phyloP scores from a whole-genome alignment of 2,888 invertebrate species.

The Caenorhabditis angaria region DNA sequence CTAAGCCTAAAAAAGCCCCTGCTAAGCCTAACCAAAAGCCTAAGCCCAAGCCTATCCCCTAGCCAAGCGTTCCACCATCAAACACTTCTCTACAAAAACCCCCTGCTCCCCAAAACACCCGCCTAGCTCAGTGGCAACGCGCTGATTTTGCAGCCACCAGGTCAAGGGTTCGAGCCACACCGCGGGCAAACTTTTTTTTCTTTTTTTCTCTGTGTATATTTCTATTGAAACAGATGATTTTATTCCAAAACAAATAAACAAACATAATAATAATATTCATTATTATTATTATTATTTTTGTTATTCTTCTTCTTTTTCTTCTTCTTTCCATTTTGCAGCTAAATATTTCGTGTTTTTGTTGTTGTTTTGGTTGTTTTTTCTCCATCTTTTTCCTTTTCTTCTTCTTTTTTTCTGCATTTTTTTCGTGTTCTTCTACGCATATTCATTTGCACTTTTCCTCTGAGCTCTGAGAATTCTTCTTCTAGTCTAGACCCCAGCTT shows the following conservation, averaged over 20 bases:
- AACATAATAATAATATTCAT: conserved; percentile 1
- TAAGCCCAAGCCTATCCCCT: too few species aligned
- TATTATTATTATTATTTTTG: conserved; percentile 9
- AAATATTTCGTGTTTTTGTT: conserved; percentile 12
- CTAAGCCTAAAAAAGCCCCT: too few species aligned
- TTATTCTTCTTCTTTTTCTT: conserved; percentile 19
- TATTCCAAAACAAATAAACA: neutral
- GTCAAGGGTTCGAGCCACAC: too few species aligned
- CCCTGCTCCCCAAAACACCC: too few species aligned
- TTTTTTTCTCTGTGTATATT: neutral
- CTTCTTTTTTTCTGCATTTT: conserved; percentile 2
- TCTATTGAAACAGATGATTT: neutral
- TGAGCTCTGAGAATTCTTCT: conserved; percentile 1
- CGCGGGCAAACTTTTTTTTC: neutral
- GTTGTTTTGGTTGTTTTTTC: conserved; percentile 27
- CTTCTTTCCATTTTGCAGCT: conserved; percentile 17
- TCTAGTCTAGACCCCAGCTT: too few species aligned
- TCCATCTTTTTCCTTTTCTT: conserved; percentile 9
- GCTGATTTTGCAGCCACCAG: too few species aligned
- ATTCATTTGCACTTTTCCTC: conserved; percentile 9
- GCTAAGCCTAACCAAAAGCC: too few species aligned
- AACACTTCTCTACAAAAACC: too few species aligned
- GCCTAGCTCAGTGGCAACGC: too few species aligned
- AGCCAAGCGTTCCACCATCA: too few species aligned
- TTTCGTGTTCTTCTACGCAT: conserved; percentile 6